These are phyloP conservation scores for Nasonia oneida DNA, from an alignment of 2,888 invertebrate genomes.

Conservation along the genomic window DNA sequence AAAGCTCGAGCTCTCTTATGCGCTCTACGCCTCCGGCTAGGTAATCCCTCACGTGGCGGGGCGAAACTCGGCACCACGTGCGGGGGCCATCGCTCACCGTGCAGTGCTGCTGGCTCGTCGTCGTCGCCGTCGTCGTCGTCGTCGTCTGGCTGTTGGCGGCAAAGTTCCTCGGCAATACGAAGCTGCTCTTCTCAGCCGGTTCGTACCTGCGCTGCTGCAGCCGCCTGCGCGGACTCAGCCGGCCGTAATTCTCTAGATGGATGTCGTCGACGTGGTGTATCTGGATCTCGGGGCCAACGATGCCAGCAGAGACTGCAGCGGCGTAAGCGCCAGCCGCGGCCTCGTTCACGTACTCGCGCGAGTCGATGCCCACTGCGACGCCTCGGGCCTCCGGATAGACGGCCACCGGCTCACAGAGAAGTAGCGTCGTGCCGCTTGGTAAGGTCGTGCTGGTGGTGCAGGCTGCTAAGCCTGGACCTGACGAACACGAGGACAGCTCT, in stretches of 20 bases:
- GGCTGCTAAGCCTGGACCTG: background rate
- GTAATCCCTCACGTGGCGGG: background rate
- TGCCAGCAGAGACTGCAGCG: conserved; percentile 57
- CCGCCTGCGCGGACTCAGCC: conserved; percentile 16
- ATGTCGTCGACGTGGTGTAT: conserved; percentile 75
- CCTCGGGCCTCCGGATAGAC: conserved; percentile 67
- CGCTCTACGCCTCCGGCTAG: background rate
- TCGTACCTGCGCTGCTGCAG: conserved; percentile 20
- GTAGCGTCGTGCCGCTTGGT: conserved; percentile 75
- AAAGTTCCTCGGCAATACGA: conserved; percentile 16
- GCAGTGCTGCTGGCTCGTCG: conserved; percentile 51
- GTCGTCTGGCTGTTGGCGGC: background rate
- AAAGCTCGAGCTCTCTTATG: too few relatives aligned
- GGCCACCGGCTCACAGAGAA: conserved; percentile 44
- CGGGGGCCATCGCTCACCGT: conserved; percentile 58
- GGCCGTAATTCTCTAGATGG: conserved; percentile 74
- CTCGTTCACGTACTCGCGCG: conserved; percentile 73
- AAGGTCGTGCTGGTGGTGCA: background rate
- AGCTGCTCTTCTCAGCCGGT: background rate
- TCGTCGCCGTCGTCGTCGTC: background rate
- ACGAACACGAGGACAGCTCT: conserved; percentile 82
- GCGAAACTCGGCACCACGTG: conserved; percentile 1
- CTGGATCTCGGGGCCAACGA: conserved; percentile 73
- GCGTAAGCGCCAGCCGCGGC: conserved; percentile 66
- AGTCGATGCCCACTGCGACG: conserved; percentile 71